These are phyloP conservation scores for Megaceryle torquata DNA, from an alignment of 2,113 vertebrate species.

Conservation along the genomic window DNA sequence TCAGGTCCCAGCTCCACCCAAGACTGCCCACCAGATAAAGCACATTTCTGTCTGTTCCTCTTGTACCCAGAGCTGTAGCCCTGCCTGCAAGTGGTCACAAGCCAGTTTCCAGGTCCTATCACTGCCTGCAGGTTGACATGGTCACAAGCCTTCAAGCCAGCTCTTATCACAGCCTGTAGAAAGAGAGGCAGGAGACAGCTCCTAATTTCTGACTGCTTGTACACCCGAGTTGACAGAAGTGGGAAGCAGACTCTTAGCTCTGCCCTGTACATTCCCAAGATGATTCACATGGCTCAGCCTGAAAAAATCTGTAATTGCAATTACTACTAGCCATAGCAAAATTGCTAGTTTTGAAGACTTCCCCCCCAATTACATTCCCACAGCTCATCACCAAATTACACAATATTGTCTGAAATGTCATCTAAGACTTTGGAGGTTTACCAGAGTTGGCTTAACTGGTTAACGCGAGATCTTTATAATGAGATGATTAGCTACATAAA, in stretches of 20 bases:
- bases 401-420: constrained; percentile 14
- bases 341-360: constrained; percentile 11
- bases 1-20: neutral
- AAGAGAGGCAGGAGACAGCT: neutral
- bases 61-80: neutral
- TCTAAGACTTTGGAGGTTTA: neutral
- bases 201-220: neutral
- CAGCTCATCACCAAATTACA: neutral
- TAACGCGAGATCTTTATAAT: neutral
- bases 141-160: neutral
- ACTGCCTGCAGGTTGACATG: neutral
- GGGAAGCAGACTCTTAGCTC: neutral
- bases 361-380: neutral
- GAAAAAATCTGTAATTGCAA: constrained; percentile 6
- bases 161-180: neutral
- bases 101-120: neutral
- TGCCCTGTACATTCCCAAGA: neutral
- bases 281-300: neutral
- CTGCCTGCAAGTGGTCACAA: neutral
- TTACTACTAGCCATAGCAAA: neutral
- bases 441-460: neutral
- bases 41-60: neutral
- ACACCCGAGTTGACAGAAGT: neutral
- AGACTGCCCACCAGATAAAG: neutral
- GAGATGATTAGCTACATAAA: constrained; percentile 1